These are phyloP conservation scores for Pithys albifrons DNA, from an alignment of 2,113 vertebrate species.

Conservation along the genomic window DNA sequence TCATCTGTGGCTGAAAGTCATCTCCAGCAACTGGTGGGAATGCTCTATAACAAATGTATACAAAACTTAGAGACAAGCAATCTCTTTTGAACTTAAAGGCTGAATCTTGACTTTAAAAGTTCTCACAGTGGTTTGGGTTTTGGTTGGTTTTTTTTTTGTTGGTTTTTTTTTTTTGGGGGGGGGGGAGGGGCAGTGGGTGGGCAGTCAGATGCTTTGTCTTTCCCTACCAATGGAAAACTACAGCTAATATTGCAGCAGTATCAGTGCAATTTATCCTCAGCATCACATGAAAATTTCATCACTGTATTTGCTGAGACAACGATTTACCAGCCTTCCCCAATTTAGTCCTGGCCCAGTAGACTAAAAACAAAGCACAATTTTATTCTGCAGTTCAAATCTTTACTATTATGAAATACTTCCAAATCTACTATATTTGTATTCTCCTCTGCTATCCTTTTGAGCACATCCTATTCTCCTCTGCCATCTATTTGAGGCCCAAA, in stretches of 20 bases:
- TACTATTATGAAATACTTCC: background rate
- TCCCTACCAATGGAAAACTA: background rate
- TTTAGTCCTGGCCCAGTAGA: background rate
- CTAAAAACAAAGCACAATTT: background rate
- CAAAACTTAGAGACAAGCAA: background rate
- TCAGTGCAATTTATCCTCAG: background rate
- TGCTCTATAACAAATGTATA: background rate
- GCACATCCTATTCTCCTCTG: background rate
- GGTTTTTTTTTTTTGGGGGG: too few species aligned
- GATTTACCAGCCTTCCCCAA: background rate
- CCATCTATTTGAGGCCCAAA: background rate
- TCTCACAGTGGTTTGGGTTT: background rate
- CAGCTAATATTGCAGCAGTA: background rate
- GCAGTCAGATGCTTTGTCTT: background rate
- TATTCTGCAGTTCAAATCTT: background rate
- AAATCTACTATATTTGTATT: background rate
- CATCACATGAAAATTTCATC: background rate
- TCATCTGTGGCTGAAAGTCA: background rate
- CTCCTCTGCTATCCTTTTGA: background rate
- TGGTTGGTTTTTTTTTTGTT: background rate
- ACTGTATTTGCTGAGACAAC: accelerated
- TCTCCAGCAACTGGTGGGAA: background rate
- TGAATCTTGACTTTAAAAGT: background rate
- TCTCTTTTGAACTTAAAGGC: background rate
- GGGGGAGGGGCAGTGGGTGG: too few species aligned